phyloP scores from a whole-genome alignment of 2,797 vertebrate genomes.

The Pipistrellus pygmaeus region DNA sequence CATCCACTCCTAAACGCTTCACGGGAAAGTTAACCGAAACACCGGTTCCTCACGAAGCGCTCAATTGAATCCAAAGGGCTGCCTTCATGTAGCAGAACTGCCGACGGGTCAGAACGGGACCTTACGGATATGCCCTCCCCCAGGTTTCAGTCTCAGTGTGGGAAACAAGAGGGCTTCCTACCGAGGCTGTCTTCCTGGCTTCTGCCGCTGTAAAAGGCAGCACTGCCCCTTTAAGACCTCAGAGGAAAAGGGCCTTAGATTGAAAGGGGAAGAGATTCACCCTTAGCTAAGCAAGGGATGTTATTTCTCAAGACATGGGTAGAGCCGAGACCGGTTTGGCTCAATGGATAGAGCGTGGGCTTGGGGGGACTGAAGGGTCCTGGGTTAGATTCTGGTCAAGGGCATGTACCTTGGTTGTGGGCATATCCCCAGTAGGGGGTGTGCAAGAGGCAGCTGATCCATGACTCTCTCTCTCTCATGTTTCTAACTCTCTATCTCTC shows the following conservation, averaged over 20 bases:
- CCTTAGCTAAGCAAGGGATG: background rate
- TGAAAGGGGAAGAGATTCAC: conserved; percentile 46
- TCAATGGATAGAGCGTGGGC: no score
- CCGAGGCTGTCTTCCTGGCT: conserved; percentile 50
- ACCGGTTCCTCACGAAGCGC: background rate
- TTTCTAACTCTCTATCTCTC: no score
- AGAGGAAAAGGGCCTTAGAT: conserved; percentile 51
- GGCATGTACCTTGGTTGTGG: no score
- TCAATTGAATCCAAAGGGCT: conserved; percentile 30
- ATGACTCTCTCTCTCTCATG: no score
- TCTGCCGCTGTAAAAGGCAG: conserved; percentile 23
- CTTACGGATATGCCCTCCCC: background rate
- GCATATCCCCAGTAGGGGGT: no score
- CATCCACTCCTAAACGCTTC: conserved; percentile 38
- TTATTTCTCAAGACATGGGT: conserved; percentile 43
- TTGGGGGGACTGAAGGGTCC: no score
- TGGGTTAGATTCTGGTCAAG: no score
- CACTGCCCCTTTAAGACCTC: conserved; percentile 4
- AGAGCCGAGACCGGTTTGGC: background rate
- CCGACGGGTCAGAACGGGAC: conserved; percentile 35
- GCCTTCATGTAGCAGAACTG: conserved; percentile 53
- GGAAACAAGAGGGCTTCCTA: conserved; percentile 28
- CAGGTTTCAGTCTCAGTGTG: conserved; percentile 44
- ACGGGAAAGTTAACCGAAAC: conserved; percentile 38
- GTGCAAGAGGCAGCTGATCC: no score